phyloP scores from a whole-genome alignment of 2,797 vertebrate genomes.

The Gambelia wislizenii region DNA sequence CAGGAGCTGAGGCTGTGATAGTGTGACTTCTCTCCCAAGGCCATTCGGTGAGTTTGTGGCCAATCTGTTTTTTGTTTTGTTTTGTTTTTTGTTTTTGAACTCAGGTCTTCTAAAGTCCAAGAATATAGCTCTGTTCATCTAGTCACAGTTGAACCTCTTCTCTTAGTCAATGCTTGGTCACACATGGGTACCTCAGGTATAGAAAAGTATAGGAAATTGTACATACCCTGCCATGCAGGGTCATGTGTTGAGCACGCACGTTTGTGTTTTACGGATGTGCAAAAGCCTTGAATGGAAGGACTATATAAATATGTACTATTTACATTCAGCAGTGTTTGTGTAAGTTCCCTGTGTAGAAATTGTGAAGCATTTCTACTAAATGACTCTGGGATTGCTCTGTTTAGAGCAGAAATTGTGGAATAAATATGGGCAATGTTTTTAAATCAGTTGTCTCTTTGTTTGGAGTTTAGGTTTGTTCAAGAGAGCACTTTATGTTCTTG shows the following conservation, averaged over 20 bases:
- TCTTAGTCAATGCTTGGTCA: neutral
- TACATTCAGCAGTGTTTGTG: neutral
- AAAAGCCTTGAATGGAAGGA: neutral
- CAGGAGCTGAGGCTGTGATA: slow-evolving; percentile 1
- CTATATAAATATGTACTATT: neutral
- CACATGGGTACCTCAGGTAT: neutral
- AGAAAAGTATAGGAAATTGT: neutral
- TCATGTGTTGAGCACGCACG: neutral
- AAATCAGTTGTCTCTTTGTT: neutral
- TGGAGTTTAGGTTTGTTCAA: neutral
- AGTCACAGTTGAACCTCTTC: neutral
- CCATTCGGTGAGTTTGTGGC: slow-evolving; percentile 1
- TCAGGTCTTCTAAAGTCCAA: neutral
- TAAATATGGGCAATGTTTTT: neutral
- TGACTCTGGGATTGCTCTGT: neutral
- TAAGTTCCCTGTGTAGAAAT: neutral
- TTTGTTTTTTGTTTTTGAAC: too few species aligned
- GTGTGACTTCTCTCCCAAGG: slow-evolving; percentile 4
- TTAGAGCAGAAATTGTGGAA: neutral
- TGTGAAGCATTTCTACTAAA: neutral
- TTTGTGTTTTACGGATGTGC: neutral
- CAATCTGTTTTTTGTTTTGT: neutral
- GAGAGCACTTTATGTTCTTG: neutral
- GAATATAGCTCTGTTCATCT: neutral
- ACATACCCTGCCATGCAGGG: neutral